Base-by-base conservation (phyloP, 2,113 vertebrate genomes). In the Urocolius indicus region DNA sequence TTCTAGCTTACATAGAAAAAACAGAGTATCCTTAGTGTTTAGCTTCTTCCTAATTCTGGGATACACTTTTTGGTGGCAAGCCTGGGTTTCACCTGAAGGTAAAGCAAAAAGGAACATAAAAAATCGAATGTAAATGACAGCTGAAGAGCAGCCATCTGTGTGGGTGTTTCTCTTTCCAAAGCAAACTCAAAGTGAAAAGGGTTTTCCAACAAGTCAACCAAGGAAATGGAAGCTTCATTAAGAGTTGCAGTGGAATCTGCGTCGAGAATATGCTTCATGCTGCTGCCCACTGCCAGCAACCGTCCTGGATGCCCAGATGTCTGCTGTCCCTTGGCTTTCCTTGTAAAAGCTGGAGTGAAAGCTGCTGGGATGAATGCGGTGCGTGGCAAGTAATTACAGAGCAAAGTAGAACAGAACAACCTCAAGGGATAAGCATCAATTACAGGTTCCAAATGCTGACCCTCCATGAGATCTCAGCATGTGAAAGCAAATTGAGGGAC, bases 91-190 rank as follows among this genome's bases (percentile, higher is more conserved):
- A 96, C 92, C 90, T 96, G 79, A 88, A 41, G 22, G 32, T 71
- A 93, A 88, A 38, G 38, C 71, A 80, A 74, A 96, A 94, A 91
- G 46, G 52, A 71, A 80, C n/a, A 93, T 32, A 69, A 82, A 84
- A 91, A 83, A 13, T 46, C 41, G 46, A 83, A 32, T 1, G 6
- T 32, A 45, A 92, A 84, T 29, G 76, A 80, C 88, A 94, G 48
- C 43, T 80, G 68, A 93, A 91, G 52, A 93, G 48, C 88, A 86
- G 85, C 85, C 93, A 90, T 84, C 90, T 90, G 65, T 29, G 83
- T 59, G 65, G 81, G 82, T 2, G 21, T 77, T 82, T 59, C 90
- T 87, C 68, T 81, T 91, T 94, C 85, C 92, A 96, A 95, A 95
- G 16, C 45, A 61, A 91, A 66, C 51, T 34, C 8, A 2, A 34